Evolutionary conservation across 1,140 invertebrate species (phyloP), one percentile per base, ranked within the genome.

Genomic region (Halesus radiatus): DNA sequence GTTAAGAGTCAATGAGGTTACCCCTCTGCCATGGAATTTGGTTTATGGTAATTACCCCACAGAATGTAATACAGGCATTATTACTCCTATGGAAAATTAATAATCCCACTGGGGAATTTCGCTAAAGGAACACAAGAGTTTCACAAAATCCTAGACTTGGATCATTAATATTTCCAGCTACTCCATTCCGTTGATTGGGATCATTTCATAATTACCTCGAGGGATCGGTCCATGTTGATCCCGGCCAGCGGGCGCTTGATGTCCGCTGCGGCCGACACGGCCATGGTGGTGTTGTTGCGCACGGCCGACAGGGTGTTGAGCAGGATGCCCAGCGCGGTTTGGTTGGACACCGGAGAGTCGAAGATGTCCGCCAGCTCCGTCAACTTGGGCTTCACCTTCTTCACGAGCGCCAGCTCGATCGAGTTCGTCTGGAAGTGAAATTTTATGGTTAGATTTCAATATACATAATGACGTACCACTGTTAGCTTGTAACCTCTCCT

Each of bases 301-400:
- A 95, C 91, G 74, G 90, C 90, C 3, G 91, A 91, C n/a, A 95
- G 87, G 52, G 93, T 92, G 1, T 90, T 87, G 79, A 95, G 90
- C 58, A 95, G 87, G 81, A 91, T 89, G 23, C 91, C 92, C 20
- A 94, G 87, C 22, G 94, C 92, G 0, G 94, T 95, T 84, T 93
- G 92, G 87, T 96, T 96, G 58, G 92, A 91, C 0, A 94, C 93
- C 2, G 94, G 94, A 72, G 91, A 92, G 85, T 95, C 94, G 81
- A 96, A 92, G 3, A 93, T 92, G 85, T 95, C 94, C 15, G 92
- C 90, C 56, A 96, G 86, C 18, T 94, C 90, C 1, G 92, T 92
- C 56, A 96, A 84, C 64, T 94, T 92, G 0, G 91, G 91, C 16
- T 93, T 89, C 1, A 95, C 92, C 54, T 93, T 92, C 29, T 92